Percentiles rank a stretch among this genome's conserved stretches.
phyloP scores from a whole-genome alignment of 1,140 invertebrate species.

The Choristoneura fumiferana region DNA sequence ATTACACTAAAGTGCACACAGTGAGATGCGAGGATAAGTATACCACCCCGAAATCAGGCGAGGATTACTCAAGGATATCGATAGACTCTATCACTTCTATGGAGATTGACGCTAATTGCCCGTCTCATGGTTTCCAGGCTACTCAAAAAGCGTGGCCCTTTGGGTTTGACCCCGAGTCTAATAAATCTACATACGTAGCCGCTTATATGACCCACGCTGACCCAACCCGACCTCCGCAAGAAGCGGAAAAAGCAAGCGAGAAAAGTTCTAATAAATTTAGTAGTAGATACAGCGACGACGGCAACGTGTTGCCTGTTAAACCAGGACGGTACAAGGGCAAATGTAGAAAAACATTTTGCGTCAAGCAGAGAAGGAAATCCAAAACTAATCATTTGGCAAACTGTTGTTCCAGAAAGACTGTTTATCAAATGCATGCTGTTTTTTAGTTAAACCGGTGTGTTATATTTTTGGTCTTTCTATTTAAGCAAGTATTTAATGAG shows the following conservation, averaged over 20 bases:
- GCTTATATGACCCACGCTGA: slow-evolving; percentile 15
- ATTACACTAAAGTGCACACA: slow-evolving; percentile 41
- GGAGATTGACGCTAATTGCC: slow-evolving; percentile 44
- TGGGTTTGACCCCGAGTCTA: slow-evolving; percentile 34
- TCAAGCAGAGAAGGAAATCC: slow-evolving; percentile 42
- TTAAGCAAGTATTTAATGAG: too few relatives aligned
- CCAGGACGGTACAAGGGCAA: slow-evolving; percentile 41
- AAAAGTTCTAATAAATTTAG: too few relatives aligned
- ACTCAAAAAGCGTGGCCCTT: slow-evolving; percentile 18
- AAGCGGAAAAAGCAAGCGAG: too few relatives aligned
- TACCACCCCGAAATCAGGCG: slow-evolving; percentile 40
- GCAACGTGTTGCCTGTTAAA: slow-evolving; percentile 26
- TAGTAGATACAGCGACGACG: too few relatives aligned
- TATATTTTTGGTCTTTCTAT: not conserved
- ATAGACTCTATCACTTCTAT: slow-evolving; percentile 41
- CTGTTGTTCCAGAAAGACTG: not conserved
- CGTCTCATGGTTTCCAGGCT: slow-evolving; percentile 36
- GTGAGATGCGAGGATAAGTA: slow-evolving; percentile 54
- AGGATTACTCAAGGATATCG: slow-evolving; percentile 34
- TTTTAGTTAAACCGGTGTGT: not conserved
- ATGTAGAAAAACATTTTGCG: slow-evolving; percentile 45
- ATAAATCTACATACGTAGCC: slow-evolving; percentile 26
- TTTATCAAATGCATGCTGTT: not conserved
- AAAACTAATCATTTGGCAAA: slow-evolving; percentile 19
- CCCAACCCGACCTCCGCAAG: too few relatives aligned